Evolutionary conservation across 2,888 invertebrate genomes (phyloP).

Genomic region (Chironomus tentans): DNA sequence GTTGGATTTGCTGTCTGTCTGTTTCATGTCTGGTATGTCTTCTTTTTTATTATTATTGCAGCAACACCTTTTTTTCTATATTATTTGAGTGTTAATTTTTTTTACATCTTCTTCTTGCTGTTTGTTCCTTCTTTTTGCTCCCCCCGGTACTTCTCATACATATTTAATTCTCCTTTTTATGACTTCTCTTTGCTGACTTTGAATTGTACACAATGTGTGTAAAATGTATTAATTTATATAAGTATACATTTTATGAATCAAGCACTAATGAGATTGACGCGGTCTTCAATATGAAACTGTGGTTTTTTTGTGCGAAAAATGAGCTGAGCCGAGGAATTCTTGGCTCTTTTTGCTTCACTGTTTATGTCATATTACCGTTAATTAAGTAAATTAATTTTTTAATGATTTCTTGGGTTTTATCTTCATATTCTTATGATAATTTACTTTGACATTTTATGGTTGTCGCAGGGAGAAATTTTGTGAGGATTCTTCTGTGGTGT

Average conservation of each 20-base stretch:
- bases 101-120: background rate
- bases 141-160: background rate
- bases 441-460: too few relatives aligned
- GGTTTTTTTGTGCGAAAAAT: background rate
- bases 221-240: background rate
- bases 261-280: background rate
- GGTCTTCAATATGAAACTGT: background rate
- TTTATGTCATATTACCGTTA: constrained; percentile 12
- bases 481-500: too few relatives aligned
- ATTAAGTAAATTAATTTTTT: constrained; percentile 17
- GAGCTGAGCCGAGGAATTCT: background rate
- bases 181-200: background rate
- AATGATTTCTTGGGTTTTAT: background rate
- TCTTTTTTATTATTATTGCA: constrained; percentile 13
- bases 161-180: background rate
- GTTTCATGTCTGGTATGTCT: constrained; percentile 20
- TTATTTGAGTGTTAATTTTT: constrained; percentile 19
- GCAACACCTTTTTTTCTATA: constrained; percentile 15
- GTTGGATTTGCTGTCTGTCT: constrained; percentile 23
- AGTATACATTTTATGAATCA: constrained; percentile 1
- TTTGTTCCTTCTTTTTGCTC: background rate
- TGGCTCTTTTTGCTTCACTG: background rate
- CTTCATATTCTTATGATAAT: too few relatives aligned
- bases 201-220: background rate
- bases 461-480: too few relatives aligned